Percentiles rank a stretch among this genome's conserved stretches.
Evolutionary conservation across 1,140 invertebrate genomes (phyloP).

Genomic region (Diachasma alloeum): DNA sequence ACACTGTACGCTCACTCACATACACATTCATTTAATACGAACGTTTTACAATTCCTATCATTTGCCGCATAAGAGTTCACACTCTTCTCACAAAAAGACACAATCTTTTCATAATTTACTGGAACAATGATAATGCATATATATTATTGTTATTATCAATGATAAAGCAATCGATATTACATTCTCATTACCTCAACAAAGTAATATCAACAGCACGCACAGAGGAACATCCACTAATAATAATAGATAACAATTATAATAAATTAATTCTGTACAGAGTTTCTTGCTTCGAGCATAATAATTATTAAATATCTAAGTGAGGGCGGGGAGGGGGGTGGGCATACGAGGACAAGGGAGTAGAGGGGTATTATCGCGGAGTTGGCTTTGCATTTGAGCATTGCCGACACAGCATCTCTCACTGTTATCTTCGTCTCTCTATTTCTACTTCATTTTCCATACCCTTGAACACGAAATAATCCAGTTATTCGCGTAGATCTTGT

Average conservation of each 20-base stretch:
- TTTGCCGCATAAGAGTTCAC: constrained; percentile 23
- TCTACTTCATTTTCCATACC: not conserved
- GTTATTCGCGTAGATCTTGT: constrained; percentile 11
- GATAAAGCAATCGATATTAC: constrained; percentile 31
- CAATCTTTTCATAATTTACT: constrained; percentile 29
- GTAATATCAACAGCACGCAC: constrained; percentile 40
- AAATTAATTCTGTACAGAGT: constrained; percentile 66
- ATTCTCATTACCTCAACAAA: constrained; percentile 1
- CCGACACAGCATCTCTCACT: constrained; percentile 51
- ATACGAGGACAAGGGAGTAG: constrained; percentile 31
- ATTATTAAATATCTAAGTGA: constrained; percentile 46
- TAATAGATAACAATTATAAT: constrained; percentile 65
- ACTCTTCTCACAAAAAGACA: constrained; percentile 22
- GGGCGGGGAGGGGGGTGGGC: constrained; percentile 17
- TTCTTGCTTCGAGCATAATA: constrained; percentile 52
- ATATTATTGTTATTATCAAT: constrained; percentile 46
- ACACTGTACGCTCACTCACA: constrained; percentile 18
- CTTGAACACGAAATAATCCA: constrained; percentile 24
- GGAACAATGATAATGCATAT: constrained; percentile 54
- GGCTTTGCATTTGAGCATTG: constrained; percentile 34
- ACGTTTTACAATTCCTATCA: not conserved
- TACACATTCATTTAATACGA: constrained; percentile 13
- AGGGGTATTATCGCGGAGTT: constrained; percentile 22
- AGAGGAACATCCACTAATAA: constrained; percentile 38
- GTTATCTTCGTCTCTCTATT: constrained; percentile 18